Conservation (phyloP, 2,888 invertebrate species). For the Mesorhabditis belari region DNA sequence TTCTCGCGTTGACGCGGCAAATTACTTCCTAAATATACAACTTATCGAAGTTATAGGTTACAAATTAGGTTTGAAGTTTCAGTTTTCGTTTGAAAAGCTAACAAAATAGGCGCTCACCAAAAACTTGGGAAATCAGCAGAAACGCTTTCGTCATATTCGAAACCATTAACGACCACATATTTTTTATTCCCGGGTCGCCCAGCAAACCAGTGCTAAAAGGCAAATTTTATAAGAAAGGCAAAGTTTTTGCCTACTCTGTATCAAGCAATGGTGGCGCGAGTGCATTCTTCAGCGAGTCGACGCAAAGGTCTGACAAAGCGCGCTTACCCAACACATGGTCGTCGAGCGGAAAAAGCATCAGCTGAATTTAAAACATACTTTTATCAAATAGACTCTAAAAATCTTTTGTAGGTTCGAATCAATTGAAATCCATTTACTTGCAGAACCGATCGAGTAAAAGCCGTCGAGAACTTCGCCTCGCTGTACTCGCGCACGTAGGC, state of each 20-base stretch:
- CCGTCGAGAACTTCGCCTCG: constrained; percentile 61
- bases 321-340: constrained; percentile 17
- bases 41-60: too few species aligned
- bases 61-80: too few species aligned
- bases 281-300: constrained; percentile 3
- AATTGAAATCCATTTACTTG: constrained; percentile 60
- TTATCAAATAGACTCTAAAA: not conserved
- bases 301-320: constrained; percentile 6
- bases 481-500: not conserved
- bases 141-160: not conserved
- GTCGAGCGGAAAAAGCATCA: constrained; percentile 22
- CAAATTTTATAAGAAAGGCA: too few species aligned
- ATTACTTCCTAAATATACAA: constrained; percentile 74
- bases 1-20: constrained; percentile 89
- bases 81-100: too few species aligned
- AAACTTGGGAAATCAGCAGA: too few species aligned
- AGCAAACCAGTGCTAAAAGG: too few species aligned
- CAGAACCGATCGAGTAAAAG: constrained; percentile 80
- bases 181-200: too few species aligned
- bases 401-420: too few species aligned
- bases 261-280: constrained; percentile 11
- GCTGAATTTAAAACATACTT: constrained; percentile 3
- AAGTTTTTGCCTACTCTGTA: constrained; percentile 10
- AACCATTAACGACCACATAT: too few species aligned
- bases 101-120: too few species aligned